A percentile compares a stretch with the other conserved stretches of the same genome.
These are phyloP conservation scores for Diorhabda carinulata DNA, from an alignment of 1,140 invertebrate genomes.

Conservation along the genomic window DNA sequence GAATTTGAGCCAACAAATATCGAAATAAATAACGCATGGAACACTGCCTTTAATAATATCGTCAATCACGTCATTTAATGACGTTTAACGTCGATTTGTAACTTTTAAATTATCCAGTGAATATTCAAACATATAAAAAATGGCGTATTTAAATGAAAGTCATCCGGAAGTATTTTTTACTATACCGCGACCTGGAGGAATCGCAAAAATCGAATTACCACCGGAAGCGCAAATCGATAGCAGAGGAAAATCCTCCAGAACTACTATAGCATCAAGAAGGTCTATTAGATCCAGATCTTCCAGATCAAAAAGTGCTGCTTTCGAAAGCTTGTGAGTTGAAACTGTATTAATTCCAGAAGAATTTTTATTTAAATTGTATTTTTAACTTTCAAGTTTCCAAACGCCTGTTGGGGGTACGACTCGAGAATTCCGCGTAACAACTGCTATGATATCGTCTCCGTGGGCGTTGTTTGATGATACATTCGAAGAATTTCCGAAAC, in stretches of 20 bases:
- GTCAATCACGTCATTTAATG: too few species aligned
- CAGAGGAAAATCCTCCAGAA: not conserved
- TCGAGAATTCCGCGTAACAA: slow-evolving; percentile 8
- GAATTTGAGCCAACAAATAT: too few species aligned
- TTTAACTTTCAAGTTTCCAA: not conserved
- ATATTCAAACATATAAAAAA: not conserved
- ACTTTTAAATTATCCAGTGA: not conserved
- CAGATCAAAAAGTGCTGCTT: not conserved
- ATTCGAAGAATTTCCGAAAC: not conserved
- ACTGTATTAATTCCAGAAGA: too few species aligned
- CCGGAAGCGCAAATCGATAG: not conserved
- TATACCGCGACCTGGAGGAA: slow-evolving; percentile 24
- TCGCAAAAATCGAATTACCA: slow-evolving; percentile 22
- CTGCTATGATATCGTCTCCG: not conserved
- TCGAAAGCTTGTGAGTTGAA: slow-evolving; percentile 5
- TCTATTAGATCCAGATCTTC: not conserved
- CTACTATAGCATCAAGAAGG: not conserved
- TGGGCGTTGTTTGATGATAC: slow-evolving; percentile 14
- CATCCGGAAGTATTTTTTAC: slow-evolving; percentile 21
- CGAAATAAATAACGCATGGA: too few species aligned
- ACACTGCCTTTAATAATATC: too few species aligned
- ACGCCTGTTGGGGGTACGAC: not conserved
- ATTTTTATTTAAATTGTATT: not conserved
- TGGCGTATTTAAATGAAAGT: slow-evolving; percentile 16
- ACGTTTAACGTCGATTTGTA: too few species aligned